Percentiles rank a stretch among this genome's conserved stretches.
phyloP scores from a whole-genome alignment of 92 coral and sea anemone species.

The Palythoa grandis region DNA sequence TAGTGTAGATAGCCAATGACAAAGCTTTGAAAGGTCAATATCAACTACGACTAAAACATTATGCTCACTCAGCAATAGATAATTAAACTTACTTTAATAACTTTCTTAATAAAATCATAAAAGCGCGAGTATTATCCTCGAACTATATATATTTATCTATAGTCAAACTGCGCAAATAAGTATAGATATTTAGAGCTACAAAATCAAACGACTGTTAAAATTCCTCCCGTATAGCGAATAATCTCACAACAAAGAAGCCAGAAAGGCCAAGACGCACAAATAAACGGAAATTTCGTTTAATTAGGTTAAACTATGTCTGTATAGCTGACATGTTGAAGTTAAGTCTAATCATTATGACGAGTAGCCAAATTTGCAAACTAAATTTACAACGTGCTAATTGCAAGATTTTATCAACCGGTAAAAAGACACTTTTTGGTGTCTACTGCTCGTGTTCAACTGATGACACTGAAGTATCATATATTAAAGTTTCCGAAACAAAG shows the following conservation, averaged over 20 bases:
- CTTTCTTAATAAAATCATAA: too few species aligned
- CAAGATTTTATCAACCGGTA: constrained; percentile 22
- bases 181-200: neutral
- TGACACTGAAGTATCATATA: too few species aligned
- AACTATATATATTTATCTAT: too few species aligned
- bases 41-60: too few species aligned
- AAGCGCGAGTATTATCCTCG: neutral
- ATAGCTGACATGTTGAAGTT: constrained; percentile 23
- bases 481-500: neutral
- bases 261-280: neutral
- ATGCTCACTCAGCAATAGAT: too few species aligned
- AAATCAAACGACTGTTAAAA: neutral
- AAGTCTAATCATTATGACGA: constrained; percentile 27
- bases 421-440: neutral
- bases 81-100: too few species aligned
- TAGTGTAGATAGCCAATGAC: too few species aligned
- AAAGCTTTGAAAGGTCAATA: too few species aligned
- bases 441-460: neutral
- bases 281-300: neutral
- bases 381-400: constrained; percentile 34
- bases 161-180: neutral
- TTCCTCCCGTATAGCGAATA: neutral
- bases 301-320: constrained; percentile 16
- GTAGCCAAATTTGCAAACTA: constrained; percentile 4
- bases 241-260: constrained; percentile 8